A percentile compares a stretch with the other conserved stretches of the same genome.
phyloP scores from a whole-genome alignment of 2,888 invertebrate species.

The Nymphalis c-album region DNA sequence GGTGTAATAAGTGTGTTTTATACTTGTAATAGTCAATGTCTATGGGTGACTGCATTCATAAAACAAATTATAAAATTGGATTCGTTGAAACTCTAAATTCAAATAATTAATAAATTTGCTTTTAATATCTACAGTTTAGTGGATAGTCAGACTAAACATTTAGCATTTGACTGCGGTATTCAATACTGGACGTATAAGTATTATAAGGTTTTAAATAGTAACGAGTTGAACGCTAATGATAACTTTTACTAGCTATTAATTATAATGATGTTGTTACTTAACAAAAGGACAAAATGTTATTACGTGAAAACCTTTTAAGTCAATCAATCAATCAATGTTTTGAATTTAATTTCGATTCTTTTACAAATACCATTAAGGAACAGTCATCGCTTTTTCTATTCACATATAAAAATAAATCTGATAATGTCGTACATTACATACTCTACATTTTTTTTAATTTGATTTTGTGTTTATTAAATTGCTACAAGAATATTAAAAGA shows the following conservation, averaged over 20 bases:
- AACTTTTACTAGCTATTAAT: slow-evolving; percentile 3
- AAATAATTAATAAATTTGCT: background rate
- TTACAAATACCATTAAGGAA: no score
- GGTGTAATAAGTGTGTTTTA: no score
- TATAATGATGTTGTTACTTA: background rate
- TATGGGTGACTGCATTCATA: no score
- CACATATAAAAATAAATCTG: no score
- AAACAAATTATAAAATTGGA: no score
- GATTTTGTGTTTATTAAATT: background rate
- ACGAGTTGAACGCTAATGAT: slow-evolving; percentile 27
- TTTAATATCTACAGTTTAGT: background rate
- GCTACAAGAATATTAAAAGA: no score
- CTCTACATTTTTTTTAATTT: no score
- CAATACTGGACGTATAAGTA: slow-evolving; percentile 28
- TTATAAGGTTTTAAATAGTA: slow-evolving; percentile 30
- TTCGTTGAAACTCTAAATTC: background rate
- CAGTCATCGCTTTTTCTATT: no score
- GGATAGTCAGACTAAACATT: background rate
- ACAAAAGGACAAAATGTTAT: background rate
- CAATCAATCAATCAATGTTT: background rate
- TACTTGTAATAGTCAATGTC: no score
- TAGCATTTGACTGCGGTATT: slow-evolving; percentile 21
- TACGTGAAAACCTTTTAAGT: no score
- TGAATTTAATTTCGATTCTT: no score
- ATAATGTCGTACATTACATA: no score